Evolutionary conservation across 1,140 invertebrate genomes (phyloP).

Genomic region (Drosophila grimshawi): DNA sequence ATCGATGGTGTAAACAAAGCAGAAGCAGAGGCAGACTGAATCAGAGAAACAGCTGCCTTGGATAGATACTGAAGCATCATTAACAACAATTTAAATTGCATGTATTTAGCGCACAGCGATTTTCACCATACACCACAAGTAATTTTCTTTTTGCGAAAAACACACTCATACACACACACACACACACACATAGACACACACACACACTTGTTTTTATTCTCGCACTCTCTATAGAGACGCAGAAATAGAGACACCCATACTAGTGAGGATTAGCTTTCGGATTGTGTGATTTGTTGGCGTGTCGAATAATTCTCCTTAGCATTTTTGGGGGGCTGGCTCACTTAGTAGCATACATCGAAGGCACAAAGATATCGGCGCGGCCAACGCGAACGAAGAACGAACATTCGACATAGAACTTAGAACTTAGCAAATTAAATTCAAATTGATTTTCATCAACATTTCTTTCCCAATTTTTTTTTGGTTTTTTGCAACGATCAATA

Average conservation of each 20-base stretch:
- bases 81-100: constrained; percentile 54
- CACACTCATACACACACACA: constrained; percentile 1
- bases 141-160: constrained; percentile 32
- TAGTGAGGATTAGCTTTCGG: constrained; percentile 47
- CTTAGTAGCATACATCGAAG: constrained; percentile 82
- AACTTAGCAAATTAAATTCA: constrained; percentile 43
- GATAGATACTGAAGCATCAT: constrained; percentile 45
- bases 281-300: background rate
- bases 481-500: constrained; percentile 32
- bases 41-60: background rate
- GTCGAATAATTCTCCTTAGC: constrained; percentile 61
- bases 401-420: constrained; percentile 62
- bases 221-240: constrained; percentile 15
- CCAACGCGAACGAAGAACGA: constrained; percentile 79
- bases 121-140: constrained; percentile 32
- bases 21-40: constrained; percentile 3
- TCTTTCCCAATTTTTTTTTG: background rate
- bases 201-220: background rate
- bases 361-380: constrained; percentile 77
- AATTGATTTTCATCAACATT: constrained; percentile 18
- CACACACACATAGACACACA: constrained; percentile 6
- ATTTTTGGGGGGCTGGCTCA: constrained; percentile 50
- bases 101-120: constrained; percentile 24
- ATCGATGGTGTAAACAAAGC: constrained; percentile 81
- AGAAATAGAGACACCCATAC: constrained; percentile 25